phyloP scores from a whole-genome alignment of 92 coral and sea anemone species.

The Palythoa grandiflora region DNA sequence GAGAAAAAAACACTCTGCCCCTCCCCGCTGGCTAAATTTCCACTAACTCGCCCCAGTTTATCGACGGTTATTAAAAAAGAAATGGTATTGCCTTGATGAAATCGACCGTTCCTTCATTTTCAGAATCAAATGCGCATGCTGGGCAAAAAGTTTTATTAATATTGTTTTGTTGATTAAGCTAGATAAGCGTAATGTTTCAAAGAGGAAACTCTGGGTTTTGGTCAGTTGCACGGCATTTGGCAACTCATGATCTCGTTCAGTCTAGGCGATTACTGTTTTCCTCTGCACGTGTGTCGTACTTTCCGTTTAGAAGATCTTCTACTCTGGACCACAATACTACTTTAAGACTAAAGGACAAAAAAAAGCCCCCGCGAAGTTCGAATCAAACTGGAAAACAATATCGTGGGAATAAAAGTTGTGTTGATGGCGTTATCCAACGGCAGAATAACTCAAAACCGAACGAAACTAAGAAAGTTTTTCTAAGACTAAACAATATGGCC shows the following conservation, averaged over 20 bases:
- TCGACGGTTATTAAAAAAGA: not conserved
- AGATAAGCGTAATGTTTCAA: not conserved
- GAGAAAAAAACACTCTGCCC: not conserved
- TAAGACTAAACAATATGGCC: not conserved
- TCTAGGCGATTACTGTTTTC: not conserved
- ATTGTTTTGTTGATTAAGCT: not conserved
- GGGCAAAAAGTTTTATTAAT: no score
- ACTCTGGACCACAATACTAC: not conserved
- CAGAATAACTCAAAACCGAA: not conserved
- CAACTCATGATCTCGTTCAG: not conserved
- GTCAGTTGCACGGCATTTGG: not conserved
- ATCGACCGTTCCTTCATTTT: not conserved
- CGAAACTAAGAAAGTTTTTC: not conserved
- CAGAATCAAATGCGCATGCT: no score
- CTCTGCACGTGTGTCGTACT: not conserved
- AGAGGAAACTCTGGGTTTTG: not conserved
- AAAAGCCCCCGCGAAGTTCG: not conserved
- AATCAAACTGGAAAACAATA: not conserved
- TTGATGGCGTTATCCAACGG: no score
- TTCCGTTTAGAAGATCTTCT: not conserved
- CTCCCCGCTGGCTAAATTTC: not conserved
- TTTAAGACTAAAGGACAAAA: not conserved
- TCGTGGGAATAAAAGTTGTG: not conserved
- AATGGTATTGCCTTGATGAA: not conserved
- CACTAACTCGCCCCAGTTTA: constrained; percentile 11